Conservation (phyloP, 2,113 vertebrate genomes). For the Mellivora capensis region DNA sequence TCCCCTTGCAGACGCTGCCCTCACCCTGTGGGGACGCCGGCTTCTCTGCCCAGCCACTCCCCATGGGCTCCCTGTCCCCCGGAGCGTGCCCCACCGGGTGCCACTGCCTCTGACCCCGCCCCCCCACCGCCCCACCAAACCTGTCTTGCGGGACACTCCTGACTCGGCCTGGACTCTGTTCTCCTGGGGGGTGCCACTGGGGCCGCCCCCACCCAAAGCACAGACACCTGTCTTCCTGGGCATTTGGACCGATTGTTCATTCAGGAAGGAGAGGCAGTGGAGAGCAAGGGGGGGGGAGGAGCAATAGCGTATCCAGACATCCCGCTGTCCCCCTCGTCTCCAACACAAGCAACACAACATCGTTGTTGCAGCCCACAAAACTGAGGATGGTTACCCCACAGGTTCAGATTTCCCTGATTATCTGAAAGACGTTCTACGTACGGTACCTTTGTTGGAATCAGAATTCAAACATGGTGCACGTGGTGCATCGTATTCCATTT, state of each 20-base stretch:
- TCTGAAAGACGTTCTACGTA: background rate
- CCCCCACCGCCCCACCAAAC: too few relatives aligned
- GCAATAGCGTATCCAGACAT: background rate
- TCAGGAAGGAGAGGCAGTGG: background rate
- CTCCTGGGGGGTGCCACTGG: background rate
- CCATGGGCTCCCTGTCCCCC: background rate
- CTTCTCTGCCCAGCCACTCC: background rate
- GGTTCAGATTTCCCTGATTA: background rate
- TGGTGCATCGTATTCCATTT: background rate
- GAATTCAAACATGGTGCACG: background rate
- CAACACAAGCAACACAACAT: background rate
- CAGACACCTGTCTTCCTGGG: background rate
- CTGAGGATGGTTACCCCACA: background rate
- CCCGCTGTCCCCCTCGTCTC: background rate
- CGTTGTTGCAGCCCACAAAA: background rate
- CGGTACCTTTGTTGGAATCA: background rate
- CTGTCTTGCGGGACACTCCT: rapidly evolving
- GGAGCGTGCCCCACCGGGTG: too few relatives aligned
- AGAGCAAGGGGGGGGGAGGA: background rate
- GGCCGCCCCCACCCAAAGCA: background rate
- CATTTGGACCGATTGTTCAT: background rate
- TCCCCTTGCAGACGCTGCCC: background rate
- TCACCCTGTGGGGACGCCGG: background rate
- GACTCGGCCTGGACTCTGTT: background rate
- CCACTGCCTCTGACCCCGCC: too few relatives aligned